Evolutionary conservation across 2,797 vertebrate species (phyloP), one percentile per base, ranked within the genome.

Genomic region (Spinibarbus caldwelli): DNA sequence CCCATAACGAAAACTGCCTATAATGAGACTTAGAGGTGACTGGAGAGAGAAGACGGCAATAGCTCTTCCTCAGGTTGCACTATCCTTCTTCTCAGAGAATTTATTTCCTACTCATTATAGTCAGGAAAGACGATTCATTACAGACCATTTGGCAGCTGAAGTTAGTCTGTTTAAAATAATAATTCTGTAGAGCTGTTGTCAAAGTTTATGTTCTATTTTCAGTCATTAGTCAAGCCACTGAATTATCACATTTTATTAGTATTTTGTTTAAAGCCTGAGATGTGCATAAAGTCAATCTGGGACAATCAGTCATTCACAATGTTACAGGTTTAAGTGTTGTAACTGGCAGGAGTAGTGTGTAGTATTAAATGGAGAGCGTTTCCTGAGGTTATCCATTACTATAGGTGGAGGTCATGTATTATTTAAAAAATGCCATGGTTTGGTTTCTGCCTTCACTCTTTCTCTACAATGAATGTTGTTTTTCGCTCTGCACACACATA

Each of bases 11-110:
- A n/a, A n/a, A n/a, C n/a, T n/a, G n/a, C n/a, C n/a, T n/a, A n/a
- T 38, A 68, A 81, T 71, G 47, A 70, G 66, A 70, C 79, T 70
- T 70, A 57, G 47, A 70, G 66, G 47, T 52, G 34, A 70, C 64
- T 81, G 49, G 67, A 71, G 47, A 52, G 66, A 81, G 67, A 70
- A 71, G 36, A 29, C 1, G n/a, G 76, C 76, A 62, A 15, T 78
- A 78, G 36, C 54, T 78, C 76, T 59, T 78, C 36, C 15, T 78
- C 52, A 41, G 23, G 36, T 57, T 41, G 14, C 23, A 15, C 49
- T 77, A 11, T 78, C 49, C 31, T 76, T 76, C 31, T 78, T 78
- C 21, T 78, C 14, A 26, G 23, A 78, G 0, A 59, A 71, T 70
- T 71, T 70, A 71, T 81, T 81, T 52, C 31, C 47, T 38, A 36